Percentiles rank a stretch among this genome's conserved stretches.
These are phyloP conservation scores for Anableps anableps DNA, from an alignment of 2,797 vertebrate genomes.

Conservation along the genomic window DNA sequence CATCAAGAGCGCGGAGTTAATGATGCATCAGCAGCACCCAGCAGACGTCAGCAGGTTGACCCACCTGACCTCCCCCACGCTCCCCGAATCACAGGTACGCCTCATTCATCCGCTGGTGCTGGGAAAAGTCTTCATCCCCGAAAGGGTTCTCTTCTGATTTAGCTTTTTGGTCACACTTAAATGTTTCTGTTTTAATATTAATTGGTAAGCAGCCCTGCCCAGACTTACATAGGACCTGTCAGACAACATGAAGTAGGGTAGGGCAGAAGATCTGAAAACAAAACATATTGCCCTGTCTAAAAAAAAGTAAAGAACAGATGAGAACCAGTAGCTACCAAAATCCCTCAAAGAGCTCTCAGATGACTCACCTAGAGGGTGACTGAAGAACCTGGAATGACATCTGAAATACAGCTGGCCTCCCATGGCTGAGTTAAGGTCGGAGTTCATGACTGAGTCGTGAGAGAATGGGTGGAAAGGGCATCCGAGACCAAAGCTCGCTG, in stretches of 20 bases:
- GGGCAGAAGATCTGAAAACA: too few relatives aligned
- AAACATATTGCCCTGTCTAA: too few relatives aligned
- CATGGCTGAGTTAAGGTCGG: not conserved
- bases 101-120: not conserved
- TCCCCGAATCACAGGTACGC: conserved; percentile 5
- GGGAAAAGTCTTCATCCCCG: not conserved
- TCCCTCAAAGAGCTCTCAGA: too few relatives aligned
- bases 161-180: not conserved
- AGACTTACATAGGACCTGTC: not conserved
- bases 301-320: too few relatives aligned
- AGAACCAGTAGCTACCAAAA: too few relatives aligned
- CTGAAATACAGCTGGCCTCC: not conserved
- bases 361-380: too few relatives aligned
- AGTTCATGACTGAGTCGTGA: not conserved
- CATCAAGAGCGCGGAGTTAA: conserved; percentile 87
- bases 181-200: not conserved
- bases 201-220: too few relatives aligned
- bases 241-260: too few relatives aligned
- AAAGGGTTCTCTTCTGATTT: not conserved
- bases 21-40: conserved; percentile 80
- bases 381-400: not conserved
- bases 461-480: not conserved
- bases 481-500: not conserved
- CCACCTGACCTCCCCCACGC: conserved; percentile 21
- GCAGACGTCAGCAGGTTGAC: conserved; percentile 40